Evolutionary conservation across 2,113 vertebrate species (phyloP).

Genomic region (Dicrurus megarhynchus): DNA sequence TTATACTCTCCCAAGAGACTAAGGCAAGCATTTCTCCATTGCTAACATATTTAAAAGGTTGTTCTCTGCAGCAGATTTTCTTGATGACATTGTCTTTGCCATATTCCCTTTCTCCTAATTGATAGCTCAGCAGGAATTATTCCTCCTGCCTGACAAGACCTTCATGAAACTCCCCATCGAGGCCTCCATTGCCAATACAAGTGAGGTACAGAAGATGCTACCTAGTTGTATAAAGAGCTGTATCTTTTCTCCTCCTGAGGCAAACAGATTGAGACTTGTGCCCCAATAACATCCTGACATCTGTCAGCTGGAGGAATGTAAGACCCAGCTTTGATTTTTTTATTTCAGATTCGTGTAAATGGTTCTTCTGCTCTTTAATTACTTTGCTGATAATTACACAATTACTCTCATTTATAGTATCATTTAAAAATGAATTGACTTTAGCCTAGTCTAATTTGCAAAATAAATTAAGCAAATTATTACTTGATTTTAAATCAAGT

Average conservation of each 20-base stretch:
- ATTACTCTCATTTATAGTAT: constrained; percentile 70
- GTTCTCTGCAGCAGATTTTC: not conserved
- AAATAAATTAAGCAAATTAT: constrained; percentile 75
- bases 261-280: not conserved
- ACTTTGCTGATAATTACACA: constrained; percentile 73
- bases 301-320: not conserved
- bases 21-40: not conserved
- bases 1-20: not conserved
- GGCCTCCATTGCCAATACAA: not conserved
- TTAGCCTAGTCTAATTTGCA: constrained; percentile 64
- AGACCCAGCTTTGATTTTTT: constrained; percentile 18
- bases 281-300: not conserved
- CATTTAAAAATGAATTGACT: constrained; percentile 57
- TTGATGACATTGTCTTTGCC: not conserved
- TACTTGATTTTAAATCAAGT: constrained; percentile 62
- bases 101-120: not conserved
- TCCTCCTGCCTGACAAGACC: not conserved
- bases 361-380: constrained; percentile 59
- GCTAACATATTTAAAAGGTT: not conserved
- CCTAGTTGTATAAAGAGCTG: not conserved
- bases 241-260: not conserved
- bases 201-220: not conserved
- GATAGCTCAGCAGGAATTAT: not conserved
- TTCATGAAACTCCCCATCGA: not conserved
- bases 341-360: constrained; percentile 64